Evolutionary conservation across 2,113 vertebrate species (phyloP).

Genomic region (Oxyruncus cristatus): DNA sequence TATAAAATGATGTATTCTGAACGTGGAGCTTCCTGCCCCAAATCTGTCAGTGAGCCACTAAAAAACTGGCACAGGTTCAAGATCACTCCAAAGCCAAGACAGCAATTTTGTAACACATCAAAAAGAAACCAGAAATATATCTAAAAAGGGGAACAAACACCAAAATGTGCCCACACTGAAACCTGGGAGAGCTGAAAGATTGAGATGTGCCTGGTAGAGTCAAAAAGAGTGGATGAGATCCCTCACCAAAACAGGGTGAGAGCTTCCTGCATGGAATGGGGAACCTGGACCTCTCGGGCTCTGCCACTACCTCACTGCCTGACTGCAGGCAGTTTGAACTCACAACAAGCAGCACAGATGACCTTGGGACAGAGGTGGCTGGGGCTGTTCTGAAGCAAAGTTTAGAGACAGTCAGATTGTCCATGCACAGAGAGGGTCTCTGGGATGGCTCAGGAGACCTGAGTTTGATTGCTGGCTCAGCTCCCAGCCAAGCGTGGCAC

Average conservation of each 20-base stretch:
- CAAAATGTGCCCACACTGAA: not conserved
- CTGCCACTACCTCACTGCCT: accelerated
- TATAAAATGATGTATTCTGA: not conserved
- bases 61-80: not conserved
- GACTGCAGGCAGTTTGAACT: not conserved
- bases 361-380: not conserved
- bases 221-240: not conserved
- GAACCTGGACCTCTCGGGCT: not conserved
- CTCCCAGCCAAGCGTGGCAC: not conserved
- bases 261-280: not conserved
- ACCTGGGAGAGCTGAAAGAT: not conserved
- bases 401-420: not conserved
- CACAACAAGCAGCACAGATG: not conserved
- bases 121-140: not conserved
- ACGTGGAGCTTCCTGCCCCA: not conserved
- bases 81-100: not conserved
- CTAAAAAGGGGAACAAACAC: not conserved
- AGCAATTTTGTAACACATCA: not conserved
- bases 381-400: not conserved
- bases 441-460: not conserved
- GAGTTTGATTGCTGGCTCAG: not conserved
- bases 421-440: not conserved
- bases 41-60: slow-evolving; percentile 6
- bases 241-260: not conserved
- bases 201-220: not conserved